Evolutionary conservation across 2,113 vertebrate genomes (phyloP), one percentile per base, ranked within the genome.

Genomic region (Acanthisitta chloris): DNA sequence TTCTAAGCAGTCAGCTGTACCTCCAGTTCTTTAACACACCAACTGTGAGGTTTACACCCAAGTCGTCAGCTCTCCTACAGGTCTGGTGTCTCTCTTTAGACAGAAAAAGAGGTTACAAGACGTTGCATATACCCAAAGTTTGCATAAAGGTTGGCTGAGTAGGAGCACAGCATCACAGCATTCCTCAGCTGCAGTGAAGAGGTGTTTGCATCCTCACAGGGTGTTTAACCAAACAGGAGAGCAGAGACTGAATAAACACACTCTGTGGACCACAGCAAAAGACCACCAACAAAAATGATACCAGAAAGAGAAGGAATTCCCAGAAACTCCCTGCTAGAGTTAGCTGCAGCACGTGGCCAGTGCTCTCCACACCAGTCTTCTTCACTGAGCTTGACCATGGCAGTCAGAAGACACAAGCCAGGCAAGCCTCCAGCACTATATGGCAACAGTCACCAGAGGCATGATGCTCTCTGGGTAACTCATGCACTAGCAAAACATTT

Each of bases 371-470:
- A 58, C 17, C 38, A 46, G 45, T 3, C 15, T 54, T 29, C 8
- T 49, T 23, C 46, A 31, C 40, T 19, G 29, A 74, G 67, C 67
- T 12, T 26, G 34, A 49, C 21, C 6, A 4, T 3, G 3, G 14
- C 62, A 64, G 55, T 59, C 34, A 79, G 65, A 86, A 49, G 61
- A 51, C 10, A 4, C 2, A 6, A 52, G 52, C 9, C 46, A 65
- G 55, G 29, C 59, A 42, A 66, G 43, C 9, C 45, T 80, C 33
- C 76, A 67, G 58, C 81, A 29, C 26, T 2, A 11, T 5, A 34
- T 0, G 0, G 70, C 58, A 64, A 10, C 57, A 42, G 43, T 58
- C 0, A 0, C 12, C 43, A 67, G 58, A 48, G 59, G 42, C 70
- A 70, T 0, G 0, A 26, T 6, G 31, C 28, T 46, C 52, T 26